phyloP scores from a whole-genome alignment of 1,140 invertebrate species.

The Drosophila melanogaster region Release_6_plus_ISO1_MT NC_004354.4:17334501-17335000 shows the following conservation, averaged over 20 bases:
- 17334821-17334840: slow-evolving; percentile 83
- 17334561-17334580: slow-evolving; percentile 10
- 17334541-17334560: slow-evolving; percentile 34
- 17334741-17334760: slow-evolving; percentile 84
- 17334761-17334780: slow-evolving; percentile 81
- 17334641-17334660: neutral
- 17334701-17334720: slow-evolving; percentile 18
- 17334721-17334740: slow-evolving; percentile 78
- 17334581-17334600: slow-evolving; percentile 18
- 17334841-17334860: slow-evolving; percentile 61
- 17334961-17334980: slow-evolving; percentile 26
- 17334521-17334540: slow-evolving; percentile 38
- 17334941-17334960: slow-evolving; percentile 28
- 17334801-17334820: slow-evolving; percentile 47
- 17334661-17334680: neutral
- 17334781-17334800: slow-evolving; percentile 47
- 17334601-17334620: slow-evolving; percentile 34
- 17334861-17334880: slow-evolving; percentile 13
- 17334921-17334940: slow-evolving; percentile 12
- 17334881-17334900: slow-evolving; percentile 7
- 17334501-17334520: slow-evolving; percentile 4
- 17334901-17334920: slow-evolving; percentile 1
- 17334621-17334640: slow-evolving; percentile 21
- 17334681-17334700: neutral
- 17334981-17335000: slow-evolving; percentile 17